Evolutionary conservation across 1,140 invertebrate genomes (phyloP).

Genomic region (Macrobrachium rosenbergii): DNA sequence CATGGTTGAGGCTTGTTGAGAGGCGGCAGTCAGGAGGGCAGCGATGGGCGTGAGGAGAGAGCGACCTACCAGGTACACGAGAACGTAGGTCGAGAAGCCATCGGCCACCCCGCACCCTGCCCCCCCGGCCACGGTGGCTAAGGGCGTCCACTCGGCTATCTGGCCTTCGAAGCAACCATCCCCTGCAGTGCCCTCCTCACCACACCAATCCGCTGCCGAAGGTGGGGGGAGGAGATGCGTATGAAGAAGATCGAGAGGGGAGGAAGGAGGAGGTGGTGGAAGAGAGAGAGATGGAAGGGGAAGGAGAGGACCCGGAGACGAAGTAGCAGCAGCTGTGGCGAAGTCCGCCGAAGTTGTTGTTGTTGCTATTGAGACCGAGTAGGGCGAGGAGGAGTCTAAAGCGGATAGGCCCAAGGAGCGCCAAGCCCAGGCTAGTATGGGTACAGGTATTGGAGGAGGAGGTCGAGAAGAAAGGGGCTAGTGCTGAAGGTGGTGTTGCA

Average conservation of each 20-base stretch:
- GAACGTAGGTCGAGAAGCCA: slow-evolving; percentile 57
- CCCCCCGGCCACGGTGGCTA: slow-evolving; percentile 46
- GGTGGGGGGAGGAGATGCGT: too few species aligned
- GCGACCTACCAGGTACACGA: slow-evolving; percentile 53
- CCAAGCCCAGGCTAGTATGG: too few species aligned
- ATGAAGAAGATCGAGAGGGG: too few species aligned
- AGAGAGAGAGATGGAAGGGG: too few species aligned
- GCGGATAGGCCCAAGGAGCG: too few species aligned
- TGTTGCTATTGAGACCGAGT: neutral
- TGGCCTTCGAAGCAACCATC: slow-evolving; percentile 37
- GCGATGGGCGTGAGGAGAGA: slow-evolving; percentile 55
- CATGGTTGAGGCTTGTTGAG: slow-evolving; percentile 57
- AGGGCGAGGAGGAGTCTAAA: neutral
- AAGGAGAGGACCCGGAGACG: too few species aligned
- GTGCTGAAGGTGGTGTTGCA: too few species aligned
- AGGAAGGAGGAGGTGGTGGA: too few species aligned
- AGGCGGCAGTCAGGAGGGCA: slow-evolving; percentile 47
- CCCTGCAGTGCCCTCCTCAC: slow-evolving; percentile 16
- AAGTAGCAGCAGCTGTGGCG: too few species aligned
- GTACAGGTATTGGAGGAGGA: too few species aligned
- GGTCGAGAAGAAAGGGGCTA: too few species aligned
- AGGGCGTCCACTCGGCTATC: slow-evolving; percentile 31
- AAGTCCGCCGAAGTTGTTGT: too few species aligned
- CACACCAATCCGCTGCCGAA: slow-evolving; percentile 5
- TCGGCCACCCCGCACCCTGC: slow-evolving; percentile 49